Evolutionary conservation across 1,140 invertebrate genomes (phyloP).

Genomic region (Drosophila elegans): DNA sequence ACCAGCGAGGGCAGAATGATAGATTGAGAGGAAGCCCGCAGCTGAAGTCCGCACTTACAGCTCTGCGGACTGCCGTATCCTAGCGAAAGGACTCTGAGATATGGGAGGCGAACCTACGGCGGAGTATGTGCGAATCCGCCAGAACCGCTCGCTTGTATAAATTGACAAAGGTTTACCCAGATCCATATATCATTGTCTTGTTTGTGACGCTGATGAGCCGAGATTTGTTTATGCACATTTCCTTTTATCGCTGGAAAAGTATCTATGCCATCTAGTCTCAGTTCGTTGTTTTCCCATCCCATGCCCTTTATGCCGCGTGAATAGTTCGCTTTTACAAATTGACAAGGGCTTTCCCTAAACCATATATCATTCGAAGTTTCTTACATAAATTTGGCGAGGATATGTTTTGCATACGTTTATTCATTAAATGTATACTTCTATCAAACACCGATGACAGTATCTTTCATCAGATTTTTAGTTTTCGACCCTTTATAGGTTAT

Average conservation of each 20-base stretch:
- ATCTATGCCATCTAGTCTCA: slow-evolving; percentile 26
- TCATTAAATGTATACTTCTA: background rate
- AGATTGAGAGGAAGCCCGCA: slow-evolving; percentile 61
- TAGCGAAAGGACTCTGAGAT: slow-evolving; percentile 33
- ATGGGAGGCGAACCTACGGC: slow-evolving; percentile 8
- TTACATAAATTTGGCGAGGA: slow-evolving; percentile 6
- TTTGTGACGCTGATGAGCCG: slow-evolving; percentile 67
- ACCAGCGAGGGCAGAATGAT: slow-evolving; percentile 72
- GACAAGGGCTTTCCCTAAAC: slow-evolving; percentile 12
- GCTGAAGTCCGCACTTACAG: slow-evolving; percentile 43
- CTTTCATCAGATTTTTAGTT: too few species aligned
- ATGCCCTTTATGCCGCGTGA: slow-evolving; percentile 12
- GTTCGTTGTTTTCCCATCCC: slow-evolving; percentile 18
- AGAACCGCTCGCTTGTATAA: slow-evolving; percentile 57
- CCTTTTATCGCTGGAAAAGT: slow-evolving; percentile 20
- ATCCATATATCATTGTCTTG: slow-evolving; percentile 72
- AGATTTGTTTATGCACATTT: slow-evolving; percentile 55
- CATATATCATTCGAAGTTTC: slow-evolving; percentile 20
- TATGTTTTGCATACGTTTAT: background rate
- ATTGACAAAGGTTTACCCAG: slow-evolving; percentile 64
- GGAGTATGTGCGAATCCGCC: slow-evolving; percentile 17
- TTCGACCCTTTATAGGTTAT: too few species aligned
- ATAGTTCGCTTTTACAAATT: slow-evolving; percentile 35
- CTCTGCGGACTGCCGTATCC: slow-evolving; percentile 9
- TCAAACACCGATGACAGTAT: background rate